A percentile compares a stretch with the other conserved stretches of the same genome.
phyloP scores from a whole-genome alignment of 2,797 vertebrate species.

The Pangasius larnaudii region DNA sequence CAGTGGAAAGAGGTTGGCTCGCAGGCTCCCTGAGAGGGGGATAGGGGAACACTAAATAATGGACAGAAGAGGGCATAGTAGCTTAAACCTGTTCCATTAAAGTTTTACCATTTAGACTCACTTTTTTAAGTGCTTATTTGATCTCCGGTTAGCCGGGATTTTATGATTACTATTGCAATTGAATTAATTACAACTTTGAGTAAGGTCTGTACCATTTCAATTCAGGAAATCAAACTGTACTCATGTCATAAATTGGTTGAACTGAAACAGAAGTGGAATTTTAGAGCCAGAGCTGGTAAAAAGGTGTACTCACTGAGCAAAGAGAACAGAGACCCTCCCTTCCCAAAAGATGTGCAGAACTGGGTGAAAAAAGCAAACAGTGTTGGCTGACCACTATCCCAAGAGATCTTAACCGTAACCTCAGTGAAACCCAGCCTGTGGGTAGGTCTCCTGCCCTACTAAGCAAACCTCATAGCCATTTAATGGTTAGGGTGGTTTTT shows the following conservation, averaged over 20 bases:
- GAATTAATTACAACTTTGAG: neutral
- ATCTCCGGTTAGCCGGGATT: neutral
- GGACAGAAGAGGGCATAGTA: slow-evolving; percentile 31
- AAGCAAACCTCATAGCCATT: slow-evolving; percentile 73
- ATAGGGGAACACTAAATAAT: slow-evolving; percentile 47
- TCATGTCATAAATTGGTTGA: slow-evolving; percentile 31
- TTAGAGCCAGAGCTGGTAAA: slow-evolving; percentile 15
- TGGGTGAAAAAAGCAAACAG: slow-evolving; percentile 75
- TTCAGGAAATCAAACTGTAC: slow-evolving; percentile 21
- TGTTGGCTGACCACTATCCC: slow-evolving; percentile 78
- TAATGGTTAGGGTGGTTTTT: slow-evolving; percentile 75
- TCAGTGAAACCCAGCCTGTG: slow-evolving; percentile 79
- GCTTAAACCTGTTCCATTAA: slow-evolving; percentile 19
- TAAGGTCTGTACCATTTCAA: neutral
- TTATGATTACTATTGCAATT: neutral
- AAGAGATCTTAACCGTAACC: slow-evolving; percentile 80
- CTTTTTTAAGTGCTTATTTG: slow-evolving; percentile 23
- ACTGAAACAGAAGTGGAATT: slow-evolving; percentile 36
- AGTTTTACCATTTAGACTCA: neutral
- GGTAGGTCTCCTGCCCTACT: slow-evolving; percentile 65
- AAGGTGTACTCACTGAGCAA: slow-evolving; percentile 46
- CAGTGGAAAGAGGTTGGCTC: slow-evolving; percentile 69
- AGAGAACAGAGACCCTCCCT: slow-evolving; percentile 47
- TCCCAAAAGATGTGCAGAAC: slow-evolving; percentile 50
- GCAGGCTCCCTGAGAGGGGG: slow-evolving; percentile 45